phyloP scores from a whole-genome alignment of 2,888 invertebrate species.

The Helicoverpa assulta region DNA sequence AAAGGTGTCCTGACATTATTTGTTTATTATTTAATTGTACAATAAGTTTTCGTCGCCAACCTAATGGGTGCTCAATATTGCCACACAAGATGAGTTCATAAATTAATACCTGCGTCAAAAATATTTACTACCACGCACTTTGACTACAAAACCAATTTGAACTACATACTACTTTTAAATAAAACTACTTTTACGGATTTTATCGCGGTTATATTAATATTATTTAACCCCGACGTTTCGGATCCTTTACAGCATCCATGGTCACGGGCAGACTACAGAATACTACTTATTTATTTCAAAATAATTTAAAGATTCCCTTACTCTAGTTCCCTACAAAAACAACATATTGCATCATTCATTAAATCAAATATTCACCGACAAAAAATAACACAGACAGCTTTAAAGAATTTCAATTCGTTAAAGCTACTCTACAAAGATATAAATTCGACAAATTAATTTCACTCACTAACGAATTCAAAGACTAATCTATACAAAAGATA shows the following conservation, averaged over 20 bases:
- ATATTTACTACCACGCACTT: conserved; percentile 54
- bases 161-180: too few species aligned
- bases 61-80: conserved; percentile 51
- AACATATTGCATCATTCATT: neutral
- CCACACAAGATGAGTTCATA: conserved; percentile 64
- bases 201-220: too few species aligned
- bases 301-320: conserved; percentile 7
- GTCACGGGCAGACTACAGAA: too few species aligned
- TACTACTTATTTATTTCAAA: neutral
- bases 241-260: too few species aligned
- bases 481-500: conserved; percentile 79
- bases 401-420: conserved; percentile 45
- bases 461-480: conserved; percentile 63
- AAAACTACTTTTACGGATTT: too few species aligned
- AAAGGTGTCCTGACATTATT: too few species aligned
- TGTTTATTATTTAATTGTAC: too few species aligned
- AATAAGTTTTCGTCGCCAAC: conserved; percentile 52
- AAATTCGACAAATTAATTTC: conserved; percentile 62
- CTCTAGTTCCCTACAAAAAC: neutral
- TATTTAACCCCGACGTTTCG: too few species aligned
- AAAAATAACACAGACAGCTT: conserved; percentile 19
- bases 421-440: conserved; percentile 48
- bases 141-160: conserved; percentile 22
- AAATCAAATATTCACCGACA: conserved; percentile 20
- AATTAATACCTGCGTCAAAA: conserved; percentile 43